Conservation (phyloP, 2,888 invertebrate species). For the Eubasilissa splendida region DNA sequence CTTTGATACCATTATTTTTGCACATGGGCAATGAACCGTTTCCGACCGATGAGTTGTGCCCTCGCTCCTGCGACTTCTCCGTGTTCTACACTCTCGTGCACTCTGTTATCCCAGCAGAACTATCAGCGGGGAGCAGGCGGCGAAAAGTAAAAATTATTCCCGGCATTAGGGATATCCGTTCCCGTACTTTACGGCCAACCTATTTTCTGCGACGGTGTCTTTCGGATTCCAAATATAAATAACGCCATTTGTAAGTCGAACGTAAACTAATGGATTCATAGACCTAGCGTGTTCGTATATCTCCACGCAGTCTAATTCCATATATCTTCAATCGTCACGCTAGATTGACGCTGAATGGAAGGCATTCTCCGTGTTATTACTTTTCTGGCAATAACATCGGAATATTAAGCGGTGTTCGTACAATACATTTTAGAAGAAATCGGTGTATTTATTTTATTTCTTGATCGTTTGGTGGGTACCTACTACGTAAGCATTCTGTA, state of each 20-base stretch:
- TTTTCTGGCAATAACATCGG: no score
- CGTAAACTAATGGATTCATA: no score
- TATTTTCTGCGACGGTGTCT: constrained; percentile 52
- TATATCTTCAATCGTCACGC: no score
- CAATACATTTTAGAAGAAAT: no score
- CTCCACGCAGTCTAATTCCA: no score
- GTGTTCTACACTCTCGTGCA: not conserved
- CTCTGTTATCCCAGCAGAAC: constrained; percentile 13
- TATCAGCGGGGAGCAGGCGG: constrained; percentile 44
- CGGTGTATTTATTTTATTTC: no score
- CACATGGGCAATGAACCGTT: constrained; percentile 35
- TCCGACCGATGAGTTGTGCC: constrained; percentile 25
- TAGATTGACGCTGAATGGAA: no score
- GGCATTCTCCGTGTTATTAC: no score
- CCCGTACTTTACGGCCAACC: constrained; percentile 50
- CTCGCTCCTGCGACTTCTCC: not conserved
- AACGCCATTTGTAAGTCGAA: constrained; percentile 41
- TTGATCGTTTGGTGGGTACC: no score
- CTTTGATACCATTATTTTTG: constrained; percentile 17
- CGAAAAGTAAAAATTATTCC: constrained; percentile 52
- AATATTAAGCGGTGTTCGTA: no score
- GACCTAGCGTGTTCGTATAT: no score
- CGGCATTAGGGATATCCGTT: constrained; percentile 45
- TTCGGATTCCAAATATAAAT: constrained; percentile 52
- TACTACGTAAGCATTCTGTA: no score